phyloP scores from a whole-genome alignment of 2,888 invertebrate species.

The Drosophila colorata region DNA sequence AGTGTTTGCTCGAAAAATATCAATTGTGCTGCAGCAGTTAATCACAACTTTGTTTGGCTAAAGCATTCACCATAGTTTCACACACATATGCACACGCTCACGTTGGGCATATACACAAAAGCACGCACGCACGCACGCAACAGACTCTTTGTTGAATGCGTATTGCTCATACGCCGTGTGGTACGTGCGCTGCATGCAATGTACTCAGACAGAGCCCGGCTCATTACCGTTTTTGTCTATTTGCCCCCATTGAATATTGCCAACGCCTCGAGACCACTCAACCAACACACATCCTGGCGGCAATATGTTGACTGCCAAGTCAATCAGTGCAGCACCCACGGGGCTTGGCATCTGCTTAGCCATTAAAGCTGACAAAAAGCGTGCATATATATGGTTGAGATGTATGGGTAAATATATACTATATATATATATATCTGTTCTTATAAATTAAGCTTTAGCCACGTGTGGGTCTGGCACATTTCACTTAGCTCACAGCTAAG shows the following conservation, averaged over 20 bases:
- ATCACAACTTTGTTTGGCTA: conserved; percentile 24
- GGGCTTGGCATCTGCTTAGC: conserved; percentile 16
- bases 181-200: conserved; percentile 68
- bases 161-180: conserved; percentile 61
- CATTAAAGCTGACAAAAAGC: conserved; percentile 26
- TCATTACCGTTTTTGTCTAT: conserved; percentile 40
- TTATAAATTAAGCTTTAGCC: conserved; percentile 45
- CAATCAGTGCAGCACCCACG: conserved; percentile 59
- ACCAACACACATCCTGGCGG: conserved; percentile 10
- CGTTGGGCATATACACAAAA: too few species aligned
- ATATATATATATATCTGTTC: conserved; percentile 12
- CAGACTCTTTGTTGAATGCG: conserved; percentile 2
- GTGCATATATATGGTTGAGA: background rate
- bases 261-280: conserved; percentile 32
- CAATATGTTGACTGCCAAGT: conserved; percentile 33
- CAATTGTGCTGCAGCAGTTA: conserved; percentile 9
- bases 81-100: background rate
- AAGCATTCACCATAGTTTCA: conserved; percentile 9
- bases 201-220: conserved; percentile 4
- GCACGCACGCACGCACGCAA: conserved; percentile 5
- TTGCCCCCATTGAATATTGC: conserved; percentile 36
- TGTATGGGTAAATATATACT: background rate
- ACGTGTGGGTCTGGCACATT: conserved; percentile 31
- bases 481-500: conserved; percentile 31
- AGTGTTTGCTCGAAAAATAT: conserved; percentile 3